phyloP scores from a whole-genome alignment of 2,888 invertebrate species.

The Pristionchus entomophagus region DNA sequence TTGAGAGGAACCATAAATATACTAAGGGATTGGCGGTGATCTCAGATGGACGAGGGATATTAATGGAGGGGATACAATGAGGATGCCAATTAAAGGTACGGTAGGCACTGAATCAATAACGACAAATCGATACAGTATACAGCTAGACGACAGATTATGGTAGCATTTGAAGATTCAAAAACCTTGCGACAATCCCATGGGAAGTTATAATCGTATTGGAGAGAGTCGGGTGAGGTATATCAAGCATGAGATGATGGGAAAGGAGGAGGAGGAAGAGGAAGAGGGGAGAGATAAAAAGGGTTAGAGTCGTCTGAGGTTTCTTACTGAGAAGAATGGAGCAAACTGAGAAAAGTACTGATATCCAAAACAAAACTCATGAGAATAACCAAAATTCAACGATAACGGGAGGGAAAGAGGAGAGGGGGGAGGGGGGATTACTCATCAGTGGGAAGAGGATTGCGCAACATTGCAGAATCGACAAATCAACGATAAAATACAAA shows the following conservation, averaged over 20 bases:
- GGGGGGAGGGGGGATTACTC: neutral
- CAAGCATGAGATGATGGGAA: constrained; percentile 26
- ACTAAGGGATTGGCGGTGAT: neutral
- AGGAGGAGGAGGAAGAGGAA: neutral
- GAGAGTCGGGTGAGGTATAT: neutral
- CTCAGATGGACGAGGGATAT: constrained; percentile 3
- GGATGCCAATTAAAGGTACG: neutral
- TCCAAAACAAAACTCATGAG: neutral
- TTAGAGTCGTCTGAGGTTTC: neutral
- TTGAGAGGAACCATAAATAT: neutral
- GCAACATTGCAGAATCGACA: constrained; percentile 27
- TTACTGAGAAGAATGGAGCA: constrained; percentile 21
- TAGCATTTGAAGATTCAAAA: constrained; percentile 27
- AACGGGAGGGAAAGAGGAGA: constrained; percentile 27
- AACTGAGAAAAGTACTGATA: neutral
- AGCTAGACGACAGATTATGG: neutral
- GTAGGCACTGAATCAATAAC: neutral
- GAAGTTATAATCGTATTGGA: neutral
- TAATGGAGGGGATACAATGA: neutral
- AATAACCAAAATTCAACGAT: constrained; percentile 26
- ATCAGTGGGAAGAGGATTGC: neutral
- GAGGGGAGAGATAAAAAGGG: neutral
- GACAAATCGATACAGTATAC: neutral
- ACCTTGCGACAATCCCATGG: constrained; percentile 3
- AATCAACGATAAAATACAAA: constrained; percentile 1